These are phyloP conservation scores for Helarctos malayanus DNA, from an alignment of 2,797 vertebrate species.

Conservation along the genomic window DNA sequence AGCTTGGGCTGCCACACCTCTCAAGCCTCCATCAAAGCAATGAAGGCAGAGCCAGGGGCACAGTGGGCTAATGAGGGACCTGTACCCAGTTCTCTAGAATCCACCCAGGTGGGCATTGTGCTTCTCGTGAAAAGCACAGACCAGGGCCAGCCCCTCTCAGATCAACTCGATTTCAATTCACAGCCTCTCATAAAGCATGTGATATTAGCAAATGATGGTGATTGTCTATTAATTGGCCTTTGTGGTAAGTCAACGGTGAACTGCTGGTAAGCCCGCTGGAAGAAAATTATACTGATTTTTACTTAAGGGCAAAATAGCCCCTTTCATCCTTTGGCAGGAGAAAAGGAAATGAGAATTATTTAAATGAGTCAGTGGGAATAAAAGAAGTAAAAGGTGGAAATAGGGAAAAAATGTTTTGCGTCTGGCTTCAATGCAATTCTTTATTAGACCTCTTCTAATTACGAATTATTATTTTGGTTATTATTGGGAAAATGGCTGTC, in stretches of 20 bases:
- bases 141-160: not conserved
- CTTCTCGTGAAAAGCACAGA: constrained; percentile 67
- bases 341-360: constrained; percentile 77
- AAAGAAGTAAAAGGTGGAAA: not conserved
- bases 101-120: constrained; percentile 70
- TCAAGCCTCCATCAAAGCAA: constrained; percentile 78
- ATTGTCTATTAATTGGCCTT: constrained; percentile 83
- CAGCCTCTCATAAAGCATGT: constrained; percentile 66
- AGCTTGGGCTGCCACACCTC: constrained; percentile 64
- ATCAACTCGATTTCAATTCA: not conserved
- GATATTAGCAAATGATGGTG: constrained; percentile 76
- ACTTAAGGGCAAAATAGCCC: constrained; percentile 62
- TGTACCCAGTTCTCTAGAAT: constrained; percentile 76
- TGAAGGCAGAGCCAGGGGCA: constrained; percentile 78
- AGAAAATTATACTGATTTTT: constrained; percentile 84
- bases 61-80: constrained; percentile 81
- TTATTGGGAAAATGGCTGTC: constrained; percentile 84
- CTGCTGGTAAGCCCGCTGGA: constrained; percentile 51
- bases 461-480: constrained; percentile 87
- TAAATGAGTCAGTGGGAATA: constrained; percentile 79
- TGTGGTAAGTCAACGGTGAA: constrained; percentile 72
- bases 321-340: constrained; percentile 45
- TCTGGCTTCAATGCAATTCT: constrained; percentile 79
- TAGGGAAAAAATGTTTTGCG: constrained; percentile 71
- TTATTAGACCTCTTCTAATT: constrained; percentile 86